Base-by-base conservation (phyloP, 2,113 vertebrate species). In the Podarcis muralis region DNA sequence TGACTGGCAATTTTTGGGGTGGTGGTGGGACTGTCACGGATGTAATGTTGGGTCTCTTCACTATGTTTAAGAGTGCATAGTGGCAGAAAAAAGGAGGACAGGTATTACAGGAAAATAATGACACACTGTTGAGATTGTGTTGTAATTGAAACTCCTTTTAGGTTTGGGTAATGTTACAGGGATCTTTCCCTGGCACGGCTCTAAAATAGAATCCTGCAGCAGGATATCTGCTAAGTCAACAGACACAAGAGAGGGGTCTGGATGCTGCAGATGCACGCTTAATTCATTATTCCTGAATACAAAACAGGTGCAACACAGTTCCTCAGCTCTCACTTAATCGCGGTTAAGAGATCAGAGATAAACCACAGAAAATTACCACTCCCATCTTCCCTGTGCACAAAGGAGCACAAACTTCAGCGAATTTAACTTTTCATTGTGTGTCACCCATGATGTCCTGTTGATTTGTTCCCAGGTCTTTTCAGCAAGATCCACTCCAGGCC, bases 391-490 rank as follows among this genome's bases (percentile, higher is more conserved):
- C 22, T 43, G 18, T 48, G 23, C 57, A 32, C 32, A 74, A 22
- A 76, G 20, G 35, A 75, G 32, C 43, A 37, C 30, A 59, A 62
- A 32, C 53, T 12, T 79, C 32, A 57, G 35, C 6, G 23, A 3
- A 0, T 95, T 59, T 27, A 5, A 7, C 0, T 66, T 77, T 1
- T 62, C 59, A 48, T 35, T 27, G n/a, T 74, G 32, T 74, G n/a
- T 43, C 65, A 20, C 59, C 59, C 59, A 15, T 76, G 22, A 18
- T 57, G 1, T 59, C 62, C 68, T 43, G 68, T 90, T 27, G 83
- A 12, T 93, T 91, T 37, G 90, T 6, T 90, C 85, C n/a, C 82
- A 98, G 97, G 90, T 86, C 66, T 75, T 91, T 35, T 78, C 93
- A 35, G 9, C 71, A 23, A 69, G 74, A 87, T 91, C 74, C 11